These are phyloP conservation scores for Dolichomitus sp. DNA, from an alignment of 2,888 invertebrate genomes.

Conservation along the genomic window DNA sequence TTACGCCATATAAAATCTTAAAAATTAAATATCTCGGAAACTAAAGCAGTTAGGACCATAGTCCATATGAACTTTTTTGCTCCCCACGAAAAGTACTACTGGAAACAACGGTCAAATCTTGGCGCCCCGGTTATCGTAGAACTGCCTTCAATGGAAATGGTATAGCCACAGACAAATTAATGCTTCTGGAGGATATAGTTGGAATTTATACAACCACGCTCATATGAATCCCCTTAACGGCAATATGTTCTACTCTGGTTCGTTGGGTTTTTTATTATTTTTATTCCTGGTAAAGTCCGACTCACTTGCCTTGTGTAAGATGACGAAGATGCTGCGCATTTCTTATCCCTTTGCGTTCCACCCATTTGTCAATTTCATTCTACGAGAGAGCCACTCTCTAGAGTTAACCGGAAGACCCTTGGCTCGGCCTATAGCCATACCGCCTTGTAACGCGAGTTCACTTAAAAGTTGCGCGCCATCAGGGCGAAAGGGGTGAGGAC, in stretches of 20 bases:
- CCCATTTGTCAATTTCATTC: slow-evolving; percentile 40
- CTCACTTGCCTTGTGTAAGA: not conserved
- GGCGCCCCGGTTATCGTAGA: too few species aligned
- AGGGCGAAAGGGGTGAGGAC: slow-evolving; percentile 19
- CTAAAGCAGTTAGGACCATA: too few species aligned
- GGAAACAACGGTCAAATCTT: too few species aligned
- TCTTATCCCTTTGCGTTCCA: slow-evolving; percentile 23
- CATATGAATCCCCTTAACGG: slow-evolving; percentile 11
- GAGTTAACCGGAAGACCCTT: slow-evolving; percentile 30
- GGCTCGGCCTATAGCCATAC: not conserved
- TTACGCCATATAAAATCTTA: too few species aligned
- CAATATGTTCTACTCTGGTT: not conserved
- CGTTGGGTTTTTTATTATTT: slow-evolving; percentile 10
- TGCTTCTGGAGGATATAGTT: not conserved
- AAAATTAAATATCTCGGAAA: too few species aligned
- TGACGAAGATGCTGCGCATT: not conserved
- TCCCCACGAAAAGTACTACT: too few species aligned
- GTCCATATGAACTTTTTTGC: too few species aligned
- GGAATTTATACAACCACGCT: not conserved
- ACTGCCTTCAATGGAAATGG: too few species aligned
- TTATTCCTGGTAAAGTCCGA: slow-evolving; percentile 16
- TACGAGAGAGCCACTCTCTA: not conserved
- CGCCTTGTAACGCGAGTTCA: slow-evolving; percentile 18
- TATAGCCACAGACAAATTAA: not conserved
- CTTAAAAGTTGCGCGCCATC: not conserved